Base-by-base conservation (phyloP, 2,888 invertebrate species). In the Brenthis hecate region DNA sequence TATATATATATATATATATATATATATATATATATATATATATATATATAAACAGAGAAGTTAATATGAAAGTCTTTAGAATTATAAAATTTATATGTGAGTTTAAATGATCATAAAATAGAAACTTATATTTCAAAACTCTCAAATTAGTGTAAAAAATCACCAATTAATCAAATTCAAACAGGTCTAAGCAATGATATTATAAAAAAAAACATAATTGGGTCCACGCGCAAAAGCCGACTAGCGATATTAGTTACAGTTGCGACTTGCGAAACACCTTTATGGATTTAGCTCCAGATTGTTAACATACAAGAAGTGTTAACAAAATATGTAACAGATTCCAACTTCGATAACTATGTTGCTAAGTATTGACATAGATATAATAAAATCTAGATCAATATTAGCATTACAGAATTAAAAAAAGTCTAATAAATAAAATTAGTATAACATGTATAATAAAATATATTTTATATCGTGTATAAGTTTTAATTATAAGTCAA, bases 181-280 rank as follows among this genome's bases (percentile, higher is more conserved):
- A 81, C 81, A 74, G 79, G 79, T 81, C 75, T 32, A 60, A 73
- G 28, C 28, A 28, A 28, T 28, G 28, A 28, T 28, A 23, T 23
- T 0, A 23, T 23, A 23, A 28, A 28, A 28, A n/a, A 28, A 28
- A 28, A 28, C 5, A 28, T 28, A 4, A 28, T 28, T 28, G 3
- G 79, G 79, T 81, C 75, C 32, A 60, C 72, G 76, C 78, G 80
- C 76, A 75, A 83, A 81, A 77, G 74, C 68, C 73, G 70, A 74
- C 75, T 71, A 72, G 66, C 73, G 61, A 71, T 19, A 74, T 76
- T 76, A 73, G 77, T 78, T 77, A 76, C 75, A 73, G 78, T 78
- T 77, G 76, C 75, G 74, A 78, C 77, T 43, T 43, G 36, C 36
- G 36, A 75, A 74, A 78, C 76, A 76, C 76, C 74, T 75, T 73